Percentiles rank a stretch among this genome's conserved stretches.
Evolutionary conservation across 2,797 vertebrate species (phyloP).

Genomic region (Paguma larvata): DNA sequence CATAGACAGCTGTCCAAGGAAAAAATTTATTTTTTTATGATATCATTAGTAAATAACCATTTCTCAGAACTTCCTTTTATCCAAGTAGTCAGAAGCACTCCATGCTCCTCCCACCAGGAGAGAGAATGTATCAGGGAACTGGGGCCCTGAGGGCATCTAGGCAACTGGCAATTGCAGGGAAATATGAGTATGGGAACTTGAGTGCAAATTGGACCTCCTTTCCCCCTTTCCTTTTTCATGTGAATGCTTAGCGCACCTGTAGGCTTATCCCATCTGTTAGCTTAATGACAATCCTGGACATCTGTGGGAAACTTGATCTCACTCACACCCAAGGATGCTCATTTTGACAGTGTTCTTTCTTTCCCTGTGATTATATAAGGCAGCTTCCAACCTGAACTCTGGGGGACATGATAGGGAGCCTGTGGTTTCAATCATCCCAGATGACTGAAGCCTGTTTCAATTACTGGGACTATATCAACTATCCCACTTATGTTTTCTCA

Average conservation of each 20-base stretch:
- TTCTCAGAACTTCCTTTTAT: neutral
- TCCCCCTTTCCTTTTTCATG: neutral
- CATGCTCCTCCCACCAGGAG: neutral
- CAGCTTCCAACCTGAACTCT: neutral
- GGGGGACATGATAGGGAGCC: neutral
- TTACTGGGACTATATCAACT: neutral
- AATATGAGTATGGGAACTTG: rapidly evolving
- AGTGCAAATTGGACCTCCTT: neutral
- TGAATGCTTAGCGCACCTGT: neutral
- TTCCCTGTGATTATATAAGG: neutral
- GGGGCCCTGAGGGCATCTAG: neutral
- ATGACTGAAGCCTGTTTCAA: neutral
- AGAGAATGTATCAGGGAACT: neutral
- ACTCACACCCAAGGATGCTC: neutral
- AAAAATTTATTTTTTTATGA: neutral
- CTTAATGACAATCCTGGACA: neutral
- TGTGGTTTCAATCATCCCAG: neutral
- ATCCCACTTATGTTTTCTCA: neutral
- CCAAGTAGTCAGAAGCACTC: neutral
- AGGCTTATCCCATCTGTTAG: neutral
- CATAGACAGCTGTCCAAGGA: neutral
- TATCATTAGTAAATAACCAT: neutral
- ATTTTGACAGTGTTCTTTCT: neutral
- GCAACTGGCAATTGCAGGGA: neutral
- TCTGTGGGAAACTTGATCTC: neutral